Evolutionary conservation across 1,140 invertebrate genomes (phyloP).

Genomic region (Lepidurus couesii): DNA sequence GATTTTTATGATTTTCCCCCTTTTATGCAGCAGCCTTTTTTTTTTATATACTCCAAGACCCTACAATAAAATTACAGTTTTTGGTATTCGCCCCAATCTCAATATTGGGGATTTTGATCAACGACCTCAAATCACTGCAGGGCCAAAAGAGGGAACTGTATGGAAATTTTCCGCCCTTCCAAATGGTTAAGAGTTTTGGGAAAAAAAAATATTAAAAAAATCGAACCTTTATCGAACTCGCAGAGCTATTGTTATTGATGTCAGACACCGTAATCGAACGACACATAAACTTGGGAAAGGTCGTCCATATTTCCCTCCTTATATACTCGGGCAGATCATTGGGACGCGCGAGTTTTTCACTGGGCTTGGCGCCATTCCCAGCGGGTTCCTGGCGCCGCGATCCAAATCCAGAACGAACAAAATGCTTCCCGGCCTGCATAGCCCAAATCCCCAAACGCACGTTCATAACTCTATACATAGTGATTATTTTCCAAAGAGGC

Average conservation of each 20-base stretch:
- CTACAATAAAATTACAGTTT: no score
- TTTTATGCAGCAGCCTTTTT: no score
- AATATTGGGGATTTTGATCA: no score
- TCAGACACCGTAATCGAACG: not conserved
- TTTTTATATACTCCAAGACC: no score
- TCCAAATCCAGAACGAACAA: not conserved
- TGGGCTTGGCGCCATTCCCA: not conserved
- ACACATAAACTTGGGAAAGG: not conserved
- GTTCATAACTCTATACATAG: not conserved
- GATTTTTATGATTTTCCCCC: no score
- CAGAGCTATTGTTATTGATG: not conserved
- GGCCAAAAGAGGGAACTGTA: no score
- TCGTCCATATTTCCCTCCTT: not conserved
- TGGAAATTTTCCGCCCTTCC: no score
- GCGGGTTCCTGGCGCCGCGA: slow-evolving; percentile 19
- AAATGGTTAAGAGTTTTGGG: no score
- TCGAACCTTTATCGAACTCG: not conserved
- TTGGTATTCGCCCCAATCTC: no score
- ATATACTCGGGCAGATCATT: not conserved
- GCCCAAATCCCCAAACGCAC: not conserved
- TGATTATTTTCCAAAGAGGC: not conserved
- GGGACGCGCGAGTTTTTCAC: not conserved
- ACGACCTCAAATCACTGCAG: no score
- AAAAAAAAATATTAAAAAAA: not conserved
- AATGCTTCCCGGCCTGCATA: not conserved